Evolutionary conservation across 2,113 vertebrate species (phyloP), one percentile per base, ranked within the genome.

Genomic region (Brienomyrus longianalis): DNA sequence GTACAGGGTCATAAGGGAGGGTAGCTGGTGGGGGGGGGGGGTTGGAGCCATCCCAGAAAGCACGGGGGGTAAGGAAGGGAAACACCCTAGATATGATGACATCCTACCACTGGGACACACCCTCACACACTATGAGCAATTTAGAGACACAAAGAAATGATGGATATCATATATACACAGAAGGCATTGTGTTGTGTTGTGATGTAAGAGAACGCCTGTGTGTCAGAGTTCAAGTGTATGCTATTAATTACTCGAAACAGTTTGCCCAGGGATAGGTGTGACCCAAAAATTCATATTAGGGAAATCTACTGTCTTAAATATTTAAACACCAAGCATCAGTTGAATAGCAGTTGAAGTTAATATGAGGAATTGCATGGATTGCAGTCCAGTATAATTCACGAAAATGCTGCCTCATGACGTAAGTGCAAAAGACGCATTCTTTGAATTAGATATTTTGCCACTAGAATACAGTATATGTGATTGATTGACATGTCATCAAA

Each of bases 181-280:
- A 80, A 43, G 35, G 43, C 31, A 80, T 80, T 88, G 77, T 89
- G 31, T n/a, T 47, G 83, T 85, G 83, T 27, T 39, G 35, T 39
- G 35, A 43, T 85, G 83, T 85, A 50, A 48, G 47, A 50, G 48
- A 50, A 19, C 27, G 47, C 45, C 43, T 51, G 83, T 83, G 88
- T 27, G 39, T 88, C 62, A 52, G 54, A 90, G 92, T 94, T 35
- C 91, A 93, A 94, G 92, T 94, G 93, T 95, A 92, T 93, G 92
- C 92, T 93, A 91, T 92, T 95, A 96, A 95, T 95, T 96, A 93
- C 95, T 94, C 93, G 92, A 93, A 52, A 35, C 21, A 95, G 94
- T 91, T 35, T 45, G 90, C 92, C 92, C 95, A 95, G 95, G 94
- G 94, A 93, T 95, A 95, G 93, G 92, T 51, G 88, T 92, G 93